Evolutionary conservation across 2,113 vertebrate species (phyloP).

Genomic region (Martes martes): DNA sequence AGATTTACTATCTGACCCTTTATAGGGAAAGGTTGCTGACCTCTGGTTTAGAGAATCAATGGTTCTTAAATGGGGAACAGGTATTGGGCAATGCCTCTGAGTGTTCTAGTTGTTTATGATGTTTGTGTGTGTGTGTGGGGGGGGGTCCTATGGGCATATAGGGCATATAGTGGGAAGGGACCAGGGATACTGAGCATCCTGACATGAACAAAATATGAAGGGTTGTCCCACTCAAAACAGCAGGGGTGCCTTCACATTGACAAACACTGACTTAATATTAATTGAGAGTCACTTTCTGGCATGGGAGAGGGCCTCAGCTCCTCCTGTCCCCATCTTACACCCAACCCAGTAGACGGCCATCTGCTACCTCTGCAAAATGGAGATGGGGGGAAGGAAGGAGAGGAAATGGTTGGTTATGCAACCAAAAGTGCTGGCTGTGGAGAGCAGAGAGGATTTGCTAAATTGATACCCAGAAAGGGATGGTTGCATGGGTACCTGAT

Average conservation of each 20-base stretch:
- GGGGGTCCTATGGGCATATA: neutral
- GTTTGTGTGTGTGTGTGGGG: neutral
- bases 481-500: conserved; percentile 31
- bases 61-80: neutral
- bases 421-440: neutral
- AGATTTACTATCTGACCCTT: neutral
- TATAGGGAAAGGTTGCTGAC: neutral
- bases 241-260: neutral
- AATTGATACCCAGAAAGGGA: conserved; percentile 40
- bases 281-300: neutral
- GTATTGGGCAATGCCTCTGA: neutral
- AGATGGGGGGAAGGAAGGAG: neutral
- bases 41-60: neutral
- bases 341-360: neutral
- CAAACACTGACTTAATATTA: neutral
- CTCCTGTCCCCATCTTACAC: neutral
- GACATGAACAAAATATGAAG: neutral
- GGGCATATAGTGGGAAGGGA: neutral
- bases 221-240: neutral
- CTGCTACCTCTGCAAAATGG: neutral
- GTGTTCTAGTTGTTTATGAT: neutral
- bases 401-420: conserved; percentile 25
- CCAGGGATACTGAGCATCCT: neutral
- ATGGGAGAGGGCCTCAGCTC: neutral
- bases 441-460: conserved; percentile 49